Base-by-base conservation (phyloP, 2,797 vertebrate genomes). In the Microcaecilia unicolor region DNA sequence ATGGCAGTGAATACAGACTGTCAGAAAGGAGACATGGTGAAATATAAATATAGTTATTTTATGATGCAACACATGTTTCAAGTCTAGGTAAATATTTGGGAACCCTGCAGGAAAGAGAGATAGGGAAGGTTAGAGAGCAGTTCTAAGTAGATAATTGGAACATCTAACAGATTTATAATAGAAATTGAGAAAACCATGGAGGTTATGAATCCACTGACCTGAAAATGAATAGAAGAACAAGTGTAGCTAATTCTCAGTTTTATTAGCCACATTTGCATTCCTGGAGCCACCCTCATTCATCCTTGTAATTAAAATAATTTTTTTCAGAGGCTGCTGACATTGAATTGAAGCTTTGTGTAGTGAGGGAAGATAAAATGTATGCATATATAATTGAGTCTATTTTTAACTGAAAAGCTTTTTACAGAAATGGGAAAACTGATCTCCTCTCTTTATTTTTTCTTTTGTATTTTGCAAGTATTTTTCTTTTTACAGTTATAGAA, bases 391-490 rank as follows among this genome's bases (percentile, higher is more conserved):
- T 44, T 18, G 10, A 29, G 30, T 38, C 36, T 49, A 20, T 32
- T 58, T 37, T 61, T 9, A 58, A 59, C 19, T 31, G 31, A 40
- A 53, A 20, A 46, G 43, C 58, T 56, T 65, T 51, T 55, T 6
- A 39, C 25, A 41, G 36, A 54, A 48, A 32, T 38, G 25, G 34
- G 63, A 55, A 52, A 51, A 37, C 34, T 10, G 22, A 40, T 37
- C 10, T 26, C 21, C 22, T n/a, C n/a, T n/a, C n/a, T n/a, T n/a
- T n/a, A n/a, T n/a, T n/a, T n/a, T n/a, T n/a, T n/a, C n/a, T n/a
- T n/a, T n/a, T n/a, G n/a, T n/a, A n/a, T n/a, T n/a, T n/a, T n/a
- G n/a, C n/a, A n/a, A n/a, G n/a, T n/a, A n/a, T n/a, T n/a, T n/a
- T n/a, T n/a, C n/a, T n/a, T n/a, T n/a, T n/a, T n/a, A n/a, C n/a